Conservation (phyloP, 2,888 invertebrate genomes). For the Eledona agricola region DNA sequence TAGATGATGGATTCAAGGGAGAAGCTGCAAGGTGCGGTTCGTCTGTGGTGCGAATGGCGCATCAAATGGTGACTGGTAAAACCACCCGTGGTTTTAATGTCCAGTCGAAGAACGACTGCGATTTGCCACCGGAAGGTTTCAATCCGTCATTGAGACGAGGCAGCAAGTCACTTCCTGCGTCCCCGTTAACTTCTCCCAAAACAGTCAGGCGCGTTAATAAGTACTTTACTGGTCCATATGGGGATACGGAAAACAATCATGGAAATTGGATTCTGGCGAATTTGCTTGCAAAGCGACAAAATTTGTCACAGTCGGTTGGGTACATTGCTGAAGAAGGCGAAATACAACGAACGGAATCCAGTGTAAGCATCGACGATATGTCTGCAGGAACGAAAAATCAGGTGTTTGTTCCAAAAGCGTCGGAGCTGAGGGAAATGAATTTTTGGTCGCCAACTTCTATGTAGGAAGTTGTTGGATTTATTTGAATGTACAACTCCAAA, state of each 20-base stretch:
- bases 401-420: slow-evolving; percentile 69
- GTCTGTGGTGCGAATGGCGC: slow-evolving; percentile 68
- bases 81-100: slow-evolving; percentile 59
- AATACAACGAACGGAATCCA: slow-evolving; percentile 42
- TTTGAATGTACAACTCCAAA: too few relatives aligned
- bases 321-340: slow-evolving; percentile 70
- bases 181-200: slow-evolving; percentile 73
- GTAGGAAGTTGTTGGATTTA: too few relatives aligned
- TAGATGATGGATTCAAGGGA: slow-evolving; percentile 76
- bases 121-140: slow-evolving; percentile 56
- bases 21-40: slow-evolving; percentile 76
- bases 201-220: slow-evolving; percentile 67
- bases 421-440: slow-evolving; percentile 82
- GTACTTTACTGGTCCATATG: slow-evolving; percentile 67
- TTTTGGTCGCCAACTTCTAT: slow-evolving; percentile 88
- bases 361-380: slow-evolving; percentile 51
- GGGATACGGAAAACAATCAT: slow-evolving; percentile 61
- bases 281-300: slow-evolving; percentile 72
- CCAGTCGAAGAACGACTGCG: slow-evolving; percentile 46
- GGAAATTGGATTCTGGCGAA: slow-evolving; percentile 74
- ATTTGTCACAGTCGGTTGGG: slow-evolving; percentile 66
- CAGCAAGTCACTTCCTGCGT: slow-evolving; percentile 76
- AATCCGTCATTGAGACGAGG: slow-evolving; percentile 65
- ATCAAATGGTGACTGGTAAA: slow-evolving; percentile 67
- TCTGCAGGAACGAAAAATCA: slow-evolving; percentile 51